Base-by-base conservation (phyloP, 2,797 vertebrate genomes). In the Saxicola maurus region DNA sequence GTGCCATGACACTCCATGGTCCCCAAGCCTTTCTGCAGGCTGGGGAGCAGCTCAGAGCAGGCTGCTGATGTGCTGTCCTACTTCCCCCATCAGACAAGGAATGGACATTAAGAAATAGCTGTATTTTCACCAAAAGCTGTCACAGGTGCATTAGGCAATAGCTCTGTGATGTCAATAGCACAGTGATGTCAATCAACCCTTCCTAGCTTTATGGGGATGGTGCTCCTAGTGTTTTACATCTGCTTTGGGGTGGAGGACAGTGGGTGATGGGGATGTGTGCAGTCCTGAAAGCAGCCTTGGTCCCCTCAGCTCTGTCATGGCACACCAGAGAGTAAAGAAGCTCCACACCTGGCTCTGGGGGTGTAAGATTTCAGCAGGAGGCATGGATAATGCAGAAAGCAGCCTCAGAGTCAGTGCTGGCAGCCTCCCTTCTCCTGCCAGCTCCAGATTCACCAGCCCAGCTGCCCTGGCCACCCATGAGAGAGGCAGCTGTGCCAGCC, bases 171-270 rank as follows among this genome's bases (percentile, higher is more conserved):
- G n/a, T n/a, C n/a, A n/a, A n/a, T n/a, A n/a, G 38, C 61, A 59
- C 0, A 0, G 20, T 2, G 2, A 53, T 18, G 46, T 43, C 52
- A 40, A n/a, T 71, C 33, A 73, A 5, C 27, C 59, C 37, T 69
- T 56, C 52, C 67, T 40, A 51, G 33, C 40, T 51, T 69, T 42
- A 13, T 37, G 35, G 24, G 25, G 17, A 17, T 25, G 31, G 28
- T n/a, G 55, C 8, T 68, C 17, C 64, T n/a, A 10, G 17, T 57
- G 31, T 19, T 37, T 18, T 4, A 18, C 25, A 4, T 30, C 25
- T 82, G 21, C 40, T 42, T 20, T 2, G 9, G 18, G 6, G 4
- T 28, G 14, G 35, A 81, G 19, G 7, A 55, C 28, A 46, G 31
- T 3, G 28, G 8, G 17, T 35, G 23, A 55, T 31, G 18, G 18